These are phyloP conservation scores for Dendrocincla fuliginosa DNA, from an alignment of 2,797 vertebrate species.

Conservation along the genomic window DNA sequence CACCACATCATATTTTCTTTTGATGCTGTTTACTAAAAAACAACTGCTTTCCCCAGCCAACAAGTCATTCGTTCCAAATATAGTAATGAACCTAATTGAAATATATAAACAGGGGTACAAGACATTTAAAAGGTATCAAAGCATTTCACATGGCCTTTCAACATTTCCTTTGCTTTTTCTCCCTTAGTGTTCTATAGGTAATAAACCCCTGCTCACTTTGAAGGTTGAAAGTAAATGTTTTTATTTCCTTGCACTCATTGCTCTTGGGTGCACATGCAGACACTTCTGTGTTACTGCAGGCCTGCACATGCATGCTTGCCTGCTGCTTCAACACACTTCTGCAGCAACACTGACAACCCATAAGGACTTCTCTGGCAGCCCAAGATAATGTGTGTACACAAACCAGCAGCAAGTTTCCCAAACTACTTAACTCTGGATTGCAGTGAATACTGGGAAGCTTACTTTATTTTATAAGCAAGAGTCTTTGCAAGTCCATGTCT, in stretches of 20 bases:
- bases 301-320: accelerated
- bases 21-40: constrained; percentile 33
- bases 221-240: not conserved
- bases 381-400: not conserved
- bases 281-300: not conserved
- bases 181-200: not conserved
- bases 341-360: not conserved
- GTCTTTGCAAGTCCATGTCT: not conserved
- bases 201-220: not conserved
- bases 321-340: not conserved
- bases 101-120: not conserved
- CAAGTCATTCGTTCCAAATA: not conserved
- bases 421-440: not conserved
- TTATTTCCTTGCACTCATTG: not conserved
- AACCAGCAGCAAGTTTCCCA: not conserved
- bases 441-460: not conserved
- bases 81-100: not conserved
- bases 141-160: not conserved
- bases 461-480: not conserved
- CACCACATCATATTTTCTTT: not conserved
- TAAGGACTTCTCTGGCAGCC: not conserved
- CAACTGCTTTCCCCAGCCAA: constrained; percentile 8
- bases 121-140: not conserved
- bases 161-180: not conserved
- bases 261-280: not conserved